Conservation (phyloP, 2,797 vertebrate genomes). For the Menidia menidia region DNA sequence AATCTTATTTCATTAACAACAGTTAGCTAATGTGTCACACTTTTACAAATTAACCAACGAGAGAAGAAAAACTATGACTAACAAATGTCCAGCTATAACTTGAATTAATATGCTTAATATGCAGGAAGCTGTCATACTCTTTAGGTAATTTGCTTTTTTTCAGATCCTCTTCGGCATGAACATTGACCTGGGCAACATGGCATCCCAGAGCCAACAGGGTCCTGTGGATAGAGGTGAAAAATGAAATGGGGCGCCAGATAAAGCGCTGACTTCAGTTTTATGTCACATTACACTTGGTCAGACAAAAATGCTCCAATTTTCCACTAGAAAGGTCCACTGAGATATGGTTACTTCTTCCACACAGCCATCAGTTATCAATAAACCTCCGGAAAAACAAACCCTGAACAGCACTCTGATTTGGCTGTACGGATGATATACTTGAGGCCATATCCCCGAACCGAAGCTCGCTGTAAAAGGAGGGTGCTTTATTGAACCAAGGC, state of each 20-base stretch:
- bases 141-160: constrained; percentile 98
- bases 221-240: constrained; percentile 71
- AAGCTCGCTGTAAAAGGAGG: constrained; percentile 14
- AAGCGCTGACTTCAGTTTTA: constrained; percentile 1
- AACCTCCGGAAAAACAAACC: constrained; percentile 16
- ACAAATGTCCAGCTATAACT: too few relatives aligned
- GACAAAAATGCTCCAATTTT: constrained; percentile 5
- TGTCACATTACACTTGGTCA: constrained; percentile 11
- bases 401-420: not conserved
- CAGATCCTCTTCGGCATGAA: constrained; percentile 93
- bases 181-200: constrained; percentile 91
- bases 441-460: constrained; percentile 11
- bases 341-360: constrained; percentile 12
- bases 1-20: not conserved
- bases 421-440: constrained; percentile 9
- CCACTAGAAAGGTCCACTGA: constrained; percentile 12
- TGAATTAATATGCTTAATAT: not conserved
- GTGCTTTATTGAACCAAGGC: constrained; percentile 25
- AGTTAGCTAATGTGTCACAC: not conserved
- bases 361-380: constrained; percentile 33
- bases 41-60: not conserved
- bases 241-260: constrained; percentile 6
- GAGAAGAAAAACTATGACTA: not conserved
- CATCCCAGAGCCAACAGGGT: constrained; percentile 95
- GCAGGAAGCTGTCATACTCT: constrained; percentile 81